Evolutionary conservation across 2,888 invertebrate genomes (phyloP), one percentile per base, ranked within the genome.

Genomic region (Drosophila anomelani): DNA sequence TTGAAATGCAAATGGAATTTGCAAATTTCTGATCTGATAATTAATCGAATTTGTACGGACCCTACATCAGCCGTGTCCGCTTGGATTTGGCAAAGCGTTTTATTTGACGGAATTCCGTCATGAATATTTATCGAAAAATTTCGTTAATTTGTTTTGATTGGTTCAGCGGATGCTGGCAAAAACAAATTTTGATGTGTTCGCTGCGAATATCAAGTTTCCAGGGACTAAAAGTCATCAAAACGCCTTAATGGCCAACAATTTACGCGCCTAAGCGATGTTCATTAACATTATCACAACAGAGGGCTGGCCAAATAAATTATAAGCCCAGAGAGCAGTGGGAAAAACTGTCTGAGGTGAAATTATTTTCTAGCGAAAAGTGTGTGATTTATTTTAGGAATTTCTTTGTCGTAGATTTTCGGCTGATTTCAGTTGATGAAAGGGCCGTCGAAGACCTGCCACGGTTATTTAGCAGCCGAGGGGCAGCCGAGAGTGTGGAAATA

Each of bases 371-470:
- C 41, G 44, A 58, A 58, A 63, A 47, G 41, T 38, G 44, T n/a
- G 43, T 36, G 38, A 70, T 71, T 53, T 54, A 59, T 59, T 55
- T 56, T 34, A 32, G 29, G 26, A 49, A 68, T 63, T 61, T 78
- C 81, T 76, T 79, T 70, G 60, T 56, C 67, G 53, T 63, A 44
- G 58, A 71, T 61, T 64, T 43, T 51, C n/a, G 51, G 41, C 20
- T 44, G 70, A 58, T 67, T 70, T 62, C 23, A 76, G 68, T 58
- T 85, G 87, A 85, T 83, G 83, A 83, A 83, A 83, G 85, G 80
- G 82, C 68, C 80, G 75, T 83, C 85, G 74, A 72, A 76, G 60
- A 64, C 66, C 75, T 80, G 77, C 73, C 76, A 82, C 83, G 81
- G 84, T 75, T 84, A 29, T 81, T 86, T 81, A 81, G 84, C 76